phyloP scores from a whole-genome alignment of 2,888 invertebrate species.

The Athalia cordata region DNA sequence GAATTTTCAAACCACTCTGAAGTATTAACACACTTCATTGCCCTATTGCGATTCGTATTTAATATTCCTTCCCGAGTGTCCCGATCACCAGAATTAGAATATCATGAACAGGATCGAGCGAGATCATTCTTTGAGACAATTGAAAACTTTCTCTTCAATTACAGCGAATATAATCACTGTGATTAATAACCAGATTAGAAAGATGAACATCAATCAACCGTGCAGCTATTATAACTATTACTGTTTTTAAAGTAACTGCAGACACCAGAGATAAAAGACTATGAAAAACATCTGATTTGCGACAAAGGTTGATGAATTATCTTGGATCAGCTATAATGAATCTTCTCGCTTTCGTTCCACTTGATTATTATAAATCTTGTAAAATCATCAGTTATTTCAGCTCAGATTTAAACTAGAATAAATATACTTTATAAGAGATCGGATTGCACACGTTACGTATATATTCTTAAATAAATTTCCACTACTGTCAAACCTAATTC shows the following conservation, averaged over 20 bases:
- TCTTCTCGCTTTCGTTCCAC: not conserved
- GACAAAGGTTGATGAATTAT: too few relatives aligned
- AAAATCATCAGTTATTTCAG: constrained; percentile 12
- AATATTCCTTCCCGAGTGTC: not conserved
- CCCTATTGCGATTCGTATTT: not conserved
- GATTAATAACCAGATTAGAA: constrained; percentile 26
- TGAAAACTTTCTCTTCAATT: constrained; percentile 31
- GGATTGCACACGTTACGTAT: too few relatives aligned
- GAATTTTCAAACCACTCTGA: constrained; percentile 4
- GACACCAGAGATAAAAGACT: too few relatives aligned
- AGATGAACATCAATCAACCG: constrained; percentile 4
- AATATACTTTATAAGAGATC: too few relatives aligned
- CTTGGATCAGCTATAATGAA: not conserved
- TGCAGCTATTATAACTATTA: not conserved
- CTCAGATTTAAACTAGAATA: not conserved
- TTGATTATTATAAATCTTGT: not conserved
- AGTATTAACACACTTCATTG: not conserved
- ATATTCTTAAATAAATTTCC: too few relatives aligned
- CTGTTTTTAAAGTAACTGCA: too few relatives aligned
- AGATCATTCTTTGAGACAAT: constrained; percentile 19
- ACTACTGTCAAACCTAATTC: too few relatives aligned
- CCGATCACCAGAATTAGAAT: not conserved
- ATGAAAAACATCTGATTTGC: too few relatives aligned
- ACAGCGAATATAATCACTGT: constrained; percentile 23
- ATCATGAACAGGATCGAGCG: not conserved